phyloP scores from a whole-genome alignment of 1,140 invertebrate species.

The Melanaphis sacchari region DNA sequence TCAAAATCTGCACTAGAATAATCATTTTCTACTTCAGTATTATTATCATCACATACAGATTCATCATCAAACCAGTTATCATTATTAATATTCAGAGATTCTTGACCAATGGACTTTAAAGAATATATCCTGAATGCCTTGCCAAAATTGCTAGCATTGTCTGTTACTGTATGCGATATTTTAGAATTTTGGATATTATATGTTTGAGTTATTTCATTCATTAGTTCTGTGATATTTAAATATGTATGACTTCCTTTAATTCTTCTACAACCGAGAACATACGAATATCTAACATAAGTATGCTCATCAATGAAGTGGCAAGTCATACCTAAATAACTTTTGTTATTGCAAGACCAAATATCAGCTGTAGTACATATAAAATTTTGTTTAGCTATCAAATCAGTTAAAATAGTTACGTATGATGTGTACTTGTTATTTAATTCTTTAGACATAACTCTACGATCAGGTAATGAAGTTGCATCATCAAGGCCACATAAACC shows the following conservation, averaged over 20 bases:
- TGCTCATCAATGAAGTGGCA: background rate
- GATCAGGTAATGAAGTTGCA: background rate
- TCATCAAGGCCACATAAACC: background rate
- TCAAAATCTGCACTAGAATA: background rate
- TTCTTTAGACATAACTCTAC: background rate
- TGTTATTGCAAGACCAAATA: constrained; percentile 17
- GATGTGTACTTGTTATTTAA: background rate
- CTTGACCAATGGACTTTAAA: background rate
- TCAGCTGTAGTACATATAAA: constrained; percentile 18
- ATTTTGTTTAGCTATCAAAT: background rate
- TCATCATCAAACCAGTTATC: background rate
- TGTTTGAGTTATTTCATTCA: background rate
- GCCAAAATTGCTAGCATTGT: constrained; percentile 39
- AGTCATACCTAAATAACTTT: constrained; percentile 27
- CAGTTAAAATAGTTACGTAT: background rate
- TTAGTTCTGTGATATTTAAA: background rate
- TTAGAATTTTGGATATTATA: background rate
- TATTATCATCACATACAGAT: background rate
- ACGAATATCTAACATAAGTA: background rate
- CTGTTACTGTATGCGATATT: background rate
- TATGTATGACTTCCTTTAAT: background rate
- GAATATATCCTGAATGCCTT: background rate
- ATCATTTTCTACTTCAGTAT: background rate
- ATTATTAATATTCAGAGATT: background rate
- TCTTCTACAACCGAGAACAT: background rate